phyloP scores from a whole-genome alignment of 2,113 vertebrate species.

The Sporophila hypoxantha region DNA sequence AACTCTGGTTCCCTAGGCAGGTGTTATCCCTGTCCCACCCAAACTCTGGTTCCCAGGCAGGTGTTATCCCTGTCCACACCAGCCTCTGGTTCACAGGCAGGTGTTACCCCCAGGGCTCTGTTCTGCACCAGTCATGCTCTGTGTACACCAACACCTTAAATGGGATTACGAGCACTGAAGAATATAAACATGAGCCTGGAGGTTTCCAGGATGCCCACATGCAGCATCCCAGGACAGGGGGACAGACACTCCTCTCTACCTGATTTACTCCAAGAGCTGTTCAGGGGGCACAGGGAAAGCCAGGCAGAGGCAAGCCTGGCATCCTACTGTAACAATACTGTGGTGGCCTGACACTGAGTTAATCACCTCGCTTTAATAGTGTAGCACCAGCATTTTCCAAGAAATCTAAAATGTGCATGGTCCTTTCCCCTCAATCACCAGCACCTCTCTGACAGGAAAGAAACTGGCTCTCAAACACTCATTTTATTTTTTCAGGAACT shows the following conservation, averaged over 20 bases:
- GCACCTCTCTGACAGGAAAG: neutral
- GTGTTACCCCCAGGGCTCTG: rapidly evolving
- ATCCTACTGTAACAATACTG: rapidly evolving
- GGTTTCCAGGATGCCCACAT: neutral
- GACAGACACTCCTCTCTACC: neutral
- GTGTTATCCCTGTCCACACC: too few species aligned
- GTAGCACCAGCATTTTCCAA: neutral
- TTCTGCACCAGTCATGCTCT: too few species aligned
- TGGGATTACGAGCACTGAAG: neutral
- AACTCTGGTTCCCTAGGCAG: neutral
- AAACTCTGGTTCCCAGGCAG: neutral
- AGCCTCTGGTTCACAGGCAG: neutral
- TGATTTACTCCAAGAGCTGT: neutral
- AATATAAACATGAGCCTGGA: neutral
- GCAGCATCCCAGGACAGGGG: neutral
- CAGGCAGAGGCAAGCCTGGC: neutral
- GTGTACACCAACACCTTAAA: neutral
- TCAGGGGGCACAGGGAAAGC: neutral
- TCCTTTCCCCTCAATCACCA: neutral
- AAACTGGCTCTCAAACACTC: neutral
- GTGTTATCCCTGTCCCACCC: neutral
- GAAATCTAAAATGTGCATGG: neutral
- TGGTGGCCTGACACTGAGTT: neutral
- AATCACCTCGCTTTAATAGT: rapidly evolving
- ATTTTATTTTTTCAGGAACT: neutral